Evolutionary conservation across 2,888 invertebrate genomes (phyloP).

Genomic region (Cheilosia urbana): DNA sequence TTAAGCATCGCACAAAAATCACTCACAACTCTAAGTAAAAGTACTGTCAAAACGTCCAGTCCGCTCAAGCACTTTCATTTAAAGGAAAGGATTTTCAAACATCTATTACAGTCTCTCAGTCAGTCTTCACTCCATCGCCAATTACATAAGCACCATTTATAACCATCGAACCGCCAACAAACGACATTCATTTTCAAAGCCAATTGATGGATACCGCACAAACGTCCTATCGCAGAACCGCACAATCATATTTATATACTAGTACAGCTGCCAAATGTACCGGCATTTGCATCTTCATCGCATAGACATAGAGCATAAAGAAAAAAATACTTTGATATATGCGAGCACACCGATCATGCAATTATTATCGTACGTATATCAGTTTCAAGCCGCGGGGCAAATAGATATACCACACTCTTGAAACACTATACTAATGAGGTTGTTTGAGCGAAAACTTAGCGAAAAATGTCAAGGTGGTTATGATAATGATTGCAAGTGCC

Average conservation of each 20-base stretch:
- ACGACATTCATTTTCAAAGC: constrained; percentile 2
- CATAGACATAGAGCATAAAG: background rate
- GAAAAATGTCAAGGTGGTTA: constrained; percentile 70
- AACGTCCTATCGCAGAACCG: background rate
- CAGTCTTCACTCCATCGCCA: too few species aligned
- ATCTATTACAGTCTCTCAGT: too few species aligned
- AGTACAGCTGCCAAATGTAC: background rate
- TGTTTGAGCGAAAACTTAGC: constrained; percentile 58
- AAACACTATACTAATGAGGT: constrained; percentile 68
- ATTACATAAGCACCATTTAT: too few species aligned
- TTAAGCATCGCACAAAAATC: too few species aligned
- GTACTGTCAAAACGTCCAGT: too few species aligned
- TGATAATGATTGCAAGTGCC: constrained; percentile 20
- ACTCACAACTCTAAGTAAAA: too few species aligned
- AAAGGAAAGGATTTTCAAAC: too few species aligned
- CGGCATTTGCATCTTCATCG: constrained; percentile 8
- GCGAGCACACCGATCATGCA: constrained; percentile 46
- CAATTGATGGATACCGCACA: constrained; percentile 2
- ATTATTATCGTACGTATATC: constrained; percentile 16
- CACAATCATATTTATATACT: background rate
- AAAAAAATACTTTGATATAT: constrained; percentile 22
- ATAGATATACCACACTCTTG: constrained; percentile 26
- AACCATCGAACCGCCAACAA: background rate
- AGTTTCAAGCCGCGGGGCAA: constrained; percentile 22
- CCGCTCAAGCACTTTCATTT: too few species aligned